Conservation (phyloP, 2,797 vertebrate genomes). For the Danio albolineatus region DNA sequence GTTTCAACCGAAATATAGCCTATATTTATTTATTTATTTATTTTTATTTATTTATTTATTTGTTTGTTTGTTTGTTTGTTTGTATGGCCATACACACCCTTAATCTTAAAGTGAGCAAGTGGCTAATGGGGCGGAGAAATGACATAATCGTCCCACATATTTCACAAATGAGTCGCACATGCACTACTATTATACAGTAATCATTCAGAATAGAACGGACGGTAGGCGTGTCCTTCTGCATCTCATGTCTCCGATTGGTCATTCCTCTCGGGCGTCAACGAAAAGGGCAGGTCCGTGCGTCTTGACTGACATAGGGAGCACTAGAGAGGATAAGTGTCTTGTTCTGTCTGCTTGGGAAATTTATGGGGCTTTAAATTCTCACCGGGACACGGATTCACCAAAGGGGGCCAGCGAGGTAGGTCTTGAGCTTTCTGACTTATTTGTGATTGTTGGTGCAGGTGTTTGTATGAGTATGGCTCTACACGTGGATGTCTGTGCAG, state of each 20-base stretch:
- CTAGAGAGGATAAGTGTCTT: conserved; percentile 26
- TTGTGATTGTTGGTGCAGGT: background rate
- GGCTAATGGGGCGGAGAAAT: background rate
- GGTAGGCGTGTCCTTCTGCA: background rate
- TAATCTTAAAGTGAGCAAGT: background rate
- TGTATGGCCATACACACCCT: background rate
- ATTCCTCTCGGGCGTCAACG: background rate
- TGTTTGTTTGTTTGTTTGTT: too few species aligned
- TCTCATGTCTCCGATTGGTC: conserved; percentile 13
- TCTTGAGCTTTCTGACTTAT: background rate
- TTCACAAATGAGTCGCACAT: conserved; percentile 27
- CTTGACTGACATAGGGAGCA: conserved; percentile 33
- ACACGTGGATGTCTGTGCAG: conserved; percentile 51
- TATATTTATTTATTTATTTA: too few species aligned
- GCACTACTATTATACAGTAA: background rate
- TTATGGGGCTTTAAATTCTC: conserved; percentile 59
- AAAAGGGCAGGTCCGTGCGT: background rate
- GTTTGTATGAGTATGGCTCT: conserved; percentile 45
- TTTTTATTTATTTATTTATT: too few species aligned
- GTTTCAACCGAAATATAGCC: too few species aligned
- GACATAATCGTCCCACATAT: background rate
- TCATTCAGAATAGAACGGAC: background rate
- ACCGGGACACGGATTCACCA: conserved; percentile 52
- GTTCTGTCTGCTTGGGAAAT: conserved; percentile 18
- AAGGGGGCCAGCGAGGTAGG: conserved; percentile 31